These are phyloP conservation scores for Luperina testacea DNA, from an alignment of 2,888 invertebrate species.

Conservation along the genomic window DNA sequence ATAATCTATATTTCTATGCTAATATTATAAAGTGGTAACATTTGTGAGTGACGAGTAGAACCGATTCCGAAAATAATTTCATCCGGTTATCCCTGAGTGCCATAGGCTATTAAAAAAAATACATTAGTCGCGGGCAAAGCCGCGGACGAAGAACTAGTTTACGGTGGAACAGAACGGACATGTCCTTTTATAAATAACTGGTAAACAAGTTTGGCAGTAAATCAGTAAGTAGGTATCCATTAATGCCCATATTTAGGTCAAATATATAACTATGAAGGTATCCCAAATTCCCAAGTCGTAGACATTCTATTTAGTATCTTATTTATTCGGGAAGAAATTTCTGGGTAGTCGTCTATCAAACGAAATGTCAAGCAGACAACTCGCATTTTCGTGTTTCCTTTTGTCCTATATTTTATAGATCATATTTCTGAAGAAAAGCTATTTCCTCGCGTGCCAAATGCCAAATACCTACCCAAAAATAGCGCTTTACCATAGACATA, in stretches of 20 bases:
- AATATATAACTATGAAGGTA: slow-evolving; percentile 3
- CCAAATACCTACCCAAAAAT: not conserved
- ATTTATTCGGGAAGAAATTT: slow-evolving; percentile 38
- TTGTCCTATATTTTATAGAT: slow-evolving; percentile 9
- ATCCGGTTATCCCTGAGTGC: not conserved
- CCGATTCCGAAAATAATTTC: not conserved
- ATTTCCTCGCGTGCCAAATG: slow-evolving; percentile 23
- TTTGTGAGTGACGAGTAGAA: not conserved
- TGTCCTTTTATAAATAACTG: not conserved
- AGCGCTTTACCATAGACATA: not conserved
- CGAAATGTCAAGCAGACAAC: slow-evolving; percentile 22
- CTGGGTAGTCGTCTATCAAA: slow-evolving; percentile 19
- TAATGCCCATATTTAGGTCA: slow-evolving; percentile 1
- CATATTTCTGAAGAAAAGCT: slow-evolving; percentile 14
- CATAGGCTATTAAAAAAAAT: not conserved
- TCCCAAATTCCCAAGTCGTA: not conserved
- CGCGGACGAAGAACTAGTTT: not conserved
- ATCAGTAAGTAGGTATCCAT: slow-evolving; percentile 8
- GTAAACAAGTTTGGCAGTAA: slow-evolving; percentile 18
- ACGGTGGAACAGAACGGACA: not conserved
- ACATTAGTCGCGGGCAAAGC: not conserved
- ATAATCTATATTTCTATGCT: not conserved
- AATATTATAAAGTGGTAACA: no score
- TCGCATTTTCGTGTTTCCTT: slow-evolving; percentile 21
- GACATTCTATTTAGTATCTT: slow-evolving; percentile 10